Conservation (phyloP, 2,888 invertebrate genomes). For the Blomia tropicalis region DNA sequence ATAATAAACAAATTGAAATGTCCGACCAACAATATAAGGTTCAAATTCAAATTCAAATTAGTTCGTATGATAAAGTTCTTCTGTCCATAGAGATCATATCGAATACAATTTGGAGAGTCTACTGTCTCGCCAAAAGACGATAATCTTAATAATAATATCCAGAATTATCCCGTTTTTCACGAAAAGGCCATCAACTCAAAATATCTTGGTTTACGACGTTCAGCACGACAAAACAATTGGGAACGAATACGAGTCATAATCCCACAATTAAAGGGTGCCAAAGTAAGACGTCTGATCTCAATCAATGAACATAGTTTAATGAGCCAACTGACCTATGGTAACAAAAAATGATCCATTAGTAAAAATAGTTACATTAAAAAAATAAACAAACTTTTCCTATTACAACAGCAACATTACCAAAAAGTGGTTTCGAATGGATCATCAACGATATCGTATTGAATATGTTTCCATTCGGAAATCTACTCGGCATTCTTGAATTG, state of each 20-base stretch:
- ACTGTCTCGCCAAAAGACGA: background rate
- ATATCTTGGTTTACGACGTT: background rate
- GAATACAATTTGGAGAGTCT: background rate
- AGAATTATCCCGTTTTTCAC: background rate
- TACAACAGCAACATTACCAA: slow-evolving; percentile 1
- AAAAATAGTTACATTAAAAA: background rate
- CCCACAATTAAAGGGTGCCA: background rate
- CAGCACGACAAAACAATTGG: background rate
- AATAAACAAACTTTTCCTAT: background rate
- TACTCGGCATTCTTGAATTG: background rate
- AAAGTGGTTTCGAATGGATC: slow-evolving; percentile 11
- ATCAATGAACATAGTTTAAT: background rate
- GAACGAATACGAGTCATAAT: background rate
- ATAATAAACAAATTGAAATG: background rate
- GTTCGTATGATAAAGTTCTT: background rate
- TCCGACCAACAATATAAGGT: too few relatives aligned
- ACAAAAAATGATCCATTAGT: background rate
- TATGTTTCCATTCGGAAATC: background rate
- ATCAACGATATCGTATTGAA: slow-evolving; percentile 2
- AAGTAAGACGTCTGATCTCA: background rate
- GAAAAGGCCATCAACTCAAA: background rate
- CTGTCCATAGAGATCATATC: background rate
- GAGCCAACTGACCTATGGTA: slow-evolving; percentile 3
- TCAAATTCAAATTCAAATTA: background rate
- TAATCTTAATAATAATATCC: background rate